These are phyloP conservation scores for Reticulitermes lucifugus DNA, from an alignment of 2,888 invertebrate genomes.

Conservation along the genomic window DNA sequence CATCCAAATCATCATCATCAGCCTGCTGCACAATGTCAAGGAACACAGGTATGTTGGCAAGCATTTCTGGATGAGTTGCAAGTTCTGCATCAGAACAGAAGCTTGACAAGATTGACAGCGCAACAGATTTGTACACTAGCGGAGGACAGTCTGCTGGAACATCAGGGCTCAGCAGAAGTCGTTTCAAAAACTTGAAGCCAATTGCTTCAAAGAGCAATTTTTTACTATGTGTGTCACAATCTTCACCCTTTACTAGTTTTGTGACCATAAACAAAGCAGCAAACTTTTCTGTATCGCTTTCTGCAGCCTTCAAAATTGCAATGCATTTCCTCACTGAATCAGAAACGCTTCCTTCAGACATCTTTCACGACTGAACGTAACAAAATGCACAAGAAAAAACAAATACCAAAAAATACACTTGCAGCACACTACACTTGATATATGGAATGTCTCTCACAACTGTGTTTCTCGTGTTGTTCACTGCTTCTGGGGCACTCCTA, in stretches of 20 bases:
- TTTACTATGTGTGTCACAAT: constrained; percentile 78
- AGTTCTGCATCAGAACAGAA: constrained; percentile 86
- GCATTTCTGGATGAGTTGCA: constrained; percentile 85
- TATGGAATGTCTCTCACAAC: background rate
- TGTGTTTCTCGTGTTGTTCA: too few species aligned
- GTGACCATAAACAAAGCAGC: constrained; percentile 93
- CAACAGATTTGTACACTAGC: constrained; percentile 90
- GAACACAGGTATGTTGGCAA: constrained; percentile 84
- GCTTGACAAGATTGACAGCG: constrained; percentile 86
- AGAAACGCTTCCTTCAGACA: constrained; percentile 62
- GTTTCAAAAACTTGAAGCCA: constrained; percentile 87
- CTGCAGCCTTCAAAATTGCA: constrained; percentile 80
- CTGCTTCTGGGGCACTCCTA: too few species aligned
- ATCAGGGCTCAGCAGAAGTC: constrained; percentile 79
- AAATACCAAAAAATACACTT: background rate
- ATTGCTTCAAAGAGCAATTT: constrained; percentile 89
- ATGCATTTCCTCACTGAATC: constrained; percentile 89
- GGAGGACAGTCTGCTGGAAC: constrained; percentile 90
- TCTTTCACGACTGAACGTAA: background rate
- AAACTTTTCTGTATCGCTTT: constrained; percentile 91
- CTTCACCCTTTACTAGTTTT: constrained; percentile 86
- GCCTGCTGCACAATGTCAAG: constrained; percentile 86
- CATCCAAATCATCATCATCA: constrained; percentile 87
- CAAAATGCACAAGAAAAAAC: background rate
- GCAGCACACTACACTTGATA: too few species aligned